A percentile compares a stretch with the other conserved stretches of the same genome.
phyloP scores from a whole-genome alignment of 2,888 invertebrate species.

The Drosophila fungiperda region DNA sequence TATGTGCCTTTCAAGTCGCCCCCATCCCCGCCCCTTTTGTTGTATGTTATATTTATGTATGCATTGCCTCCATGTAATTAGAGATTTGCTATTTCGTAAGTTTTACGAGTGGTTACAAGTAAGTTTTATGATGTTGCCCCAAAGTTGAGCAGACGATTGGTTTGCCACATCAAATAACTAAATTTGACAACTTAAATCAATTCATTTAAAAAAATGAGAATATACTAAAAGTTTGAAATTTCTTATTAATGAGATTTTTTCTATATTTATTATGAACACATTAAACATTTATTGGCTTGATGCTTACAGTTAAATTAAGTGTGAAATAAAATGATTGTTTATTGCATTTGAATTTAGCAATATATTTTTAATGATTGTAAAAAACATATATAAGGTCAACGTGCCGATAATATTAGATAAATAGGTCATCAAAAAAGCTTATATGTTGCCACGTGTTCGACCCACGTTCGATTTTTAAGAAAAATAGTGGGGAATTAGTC shows the following conservation, averaged over 20 bases:
- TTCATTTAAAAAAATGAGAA: neutral
- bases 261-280: neutral
- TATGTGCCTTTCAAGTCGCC: conserved; percentile 27
- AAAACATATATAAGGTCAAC: neutral
- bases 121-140: conserved; percentile 5
- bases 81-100: conserved; percentile 38
- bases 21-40: neutral
- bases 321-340: neutral
- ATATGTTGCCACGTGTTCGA: conserved; percentile 34
- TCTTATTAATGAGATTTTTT: neutral
- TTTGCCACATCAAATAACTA: neutral
- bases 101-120: conserved; percentile 23
- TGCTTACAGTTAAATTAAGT: neutral
- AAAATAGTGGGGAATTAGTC: conserved; percentile 5
- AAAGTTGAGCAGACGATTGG: no score
- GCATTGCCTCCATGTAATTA: conserved; percentile 35
- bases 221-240: neutral
- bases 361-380: no score
- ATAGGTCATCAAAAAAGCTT: conserved; percentile 25
- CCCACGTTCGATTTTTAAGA: conserved; percentile 21
- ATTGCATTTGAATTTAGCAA: neutral
- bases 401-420: neutral
- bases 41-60: conserved; percentile 1
- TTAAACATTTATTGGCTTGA: neutral
- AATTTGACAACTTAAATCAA: neutral